Percentiles rank a stretch among this genome's conserved stretches.
Conservation (phyloP, 2,888 invertebrate genomes). For the Ormyrus nitidulus region DNA sequence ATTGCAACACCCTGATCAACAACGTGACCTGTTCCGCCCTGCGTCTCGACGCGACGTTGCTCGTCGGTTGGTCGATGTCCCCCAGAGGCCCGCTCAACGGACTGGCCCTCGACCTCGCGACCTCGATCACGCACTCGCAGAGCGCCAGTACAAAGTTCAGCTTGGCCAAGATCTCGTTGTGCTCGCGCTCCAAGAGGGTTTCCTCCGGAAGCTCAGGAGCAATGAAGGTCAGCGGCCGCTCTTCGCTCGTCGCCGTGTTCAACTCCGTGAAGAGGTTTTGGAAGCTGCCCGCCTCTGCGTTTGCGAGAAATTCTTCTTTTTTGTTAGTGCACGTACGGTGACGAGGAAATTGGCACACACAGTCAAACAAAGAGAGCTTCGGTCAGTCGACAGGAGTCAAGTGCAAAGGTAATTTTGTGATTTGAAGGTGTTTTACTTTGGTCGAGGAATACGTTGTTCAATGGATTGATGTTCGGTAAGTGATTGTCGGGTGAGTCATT, state of each 20-base stretch:
- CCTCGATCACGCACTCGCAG: constrained; percentile 95
- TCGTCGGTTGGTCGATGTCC: constrained; percentile 67
- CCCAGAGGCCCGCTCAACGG: constrained; percentile 80
- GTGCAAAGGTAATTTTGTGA: no score
- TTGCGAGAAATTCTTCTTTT: constrained; percentile 57
- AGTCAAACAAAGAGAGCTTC: constrained; percentile 60
- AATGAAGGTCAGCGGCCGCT: constrained; percentile 83
- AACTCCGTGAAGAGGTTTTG: constrained; percentile 76
- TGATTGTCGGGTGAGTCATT: no score
- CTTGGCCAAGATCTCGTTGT: constrained; percentile 97
- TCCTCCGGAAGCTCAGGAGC: constrained; percentile 97
- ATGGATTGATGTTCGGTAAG: no score
- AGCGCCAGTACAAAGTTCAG: constrained; percentile 97
- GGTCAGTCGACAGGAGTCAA: not conserved
- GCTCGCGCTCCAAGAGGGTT: constrained; percentile 95
- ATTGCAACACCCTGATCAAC: constrained; percentile 92
- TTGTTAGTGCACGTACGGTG: constrained; percentile 31
- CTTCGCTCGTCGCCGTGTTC: constrained; percentile 63
- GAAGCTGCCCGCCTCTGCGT: constrained; percentile 77
- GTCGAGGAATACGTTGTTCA: no score
- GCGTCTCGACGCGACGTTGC: constrained; percentile 75
- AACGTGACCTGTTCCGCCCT: constrained; percentile 89
- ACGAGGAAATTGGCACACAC: constrained; percentile 48
- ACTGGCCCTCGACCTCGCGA: constrained; percentile 87
- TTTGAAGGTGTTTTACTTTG: no score